phyloP scores from a whole-genome alignment of 2,797 vertebrate genomes.

The Pipistrellus nathusii region DNA sequence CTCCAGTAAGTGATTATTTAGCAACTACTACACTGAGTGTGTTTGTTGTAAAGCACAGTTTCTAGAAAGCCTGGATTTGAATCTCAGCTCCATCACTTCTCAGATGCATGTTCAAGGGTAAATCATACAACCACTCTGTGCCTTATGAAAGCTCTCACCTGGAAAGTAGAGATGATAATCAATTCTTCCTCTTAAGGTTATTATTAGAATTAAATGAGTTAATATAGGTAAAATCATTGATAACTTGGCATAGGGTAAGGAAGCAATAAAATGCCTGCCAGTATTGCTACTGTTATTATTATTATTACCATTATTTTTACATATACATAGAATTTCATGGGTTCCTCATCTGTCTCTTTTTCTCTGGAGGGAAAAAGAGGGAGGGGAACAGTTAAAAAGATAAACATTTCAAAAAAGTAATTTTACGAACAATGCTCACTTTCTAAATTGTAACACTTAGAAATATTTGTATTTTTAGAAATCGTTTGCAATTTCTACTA shows the following conservation, averaged over 20 bases:
- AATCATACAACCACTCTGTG: background rate
- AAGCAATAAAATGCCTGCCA: background rate
- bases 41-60: background rate
- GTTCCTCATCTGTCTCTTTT: background rate
- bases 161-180: background rate
- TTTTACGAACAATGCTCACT: background rate
- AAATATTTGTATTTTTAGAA: background rate
- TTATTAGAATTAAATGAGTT: slow-evolving; percentile 16
- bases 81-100: background rate
- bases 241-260: background rate
- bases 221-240: background rate
- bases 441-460: background rate
- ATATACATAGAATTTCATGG: background rate
- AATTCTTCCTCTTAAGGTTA: background rate
- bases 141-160: background rate
- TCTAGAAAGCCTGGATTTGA: background rate
- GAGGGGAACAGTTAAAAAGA: background rate
- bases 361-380: background rate
- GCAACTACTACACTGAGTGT: background rate
- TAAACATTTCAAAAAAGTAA: background rate
- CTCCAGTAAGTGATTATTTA: background rate
- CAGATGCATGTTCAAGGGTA: background rate
- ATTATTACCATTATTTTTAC: background rate
- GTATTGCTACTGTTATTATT: background rate
- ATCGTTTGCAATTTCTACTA: background rate